phyloP scores from a whole-genome alignment of 2,888 invertebrate species.

The Itoplectis maculator region DNA sequence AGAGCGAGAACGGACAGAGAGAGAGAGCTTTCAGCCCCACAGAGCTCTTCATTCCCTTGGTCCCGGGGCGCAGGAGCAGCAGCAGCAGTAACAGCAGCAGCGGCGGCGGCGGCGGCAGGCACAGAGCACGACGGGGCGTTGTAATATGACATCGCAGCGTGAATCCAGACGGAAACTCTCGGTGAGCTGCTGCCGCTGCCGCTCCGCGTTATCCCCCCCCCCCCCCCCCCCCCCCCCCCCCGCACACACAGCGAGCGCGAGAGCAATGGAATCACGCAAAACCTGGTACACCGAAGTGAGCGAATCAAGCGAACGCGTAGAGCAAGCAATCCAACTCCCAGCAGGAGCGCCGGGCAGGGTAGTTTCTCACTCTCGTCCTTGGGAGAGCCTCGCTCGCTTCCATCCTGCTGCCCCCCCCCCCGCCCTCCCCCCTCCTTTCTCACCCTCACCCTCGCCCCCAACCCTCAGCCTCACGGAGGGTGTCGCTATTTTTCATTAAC shows the following conservation, averaged over 20 bases:
- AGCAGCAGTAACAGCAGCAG: too few species aligned
- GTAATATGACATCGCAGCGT: constrained; percentile 81
- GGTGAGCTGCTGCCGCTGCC: constrained; percentile 25
- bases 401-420: constrained; percentile 15
- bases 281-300: constrained; percentile 70
- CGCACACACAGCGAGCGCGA: constrained; percentile 3
- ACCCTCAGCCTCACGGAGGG: constrained; percentile 66
- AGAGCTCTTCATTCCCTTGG: constrained; percentile 20
- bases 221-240: too few species aligned
- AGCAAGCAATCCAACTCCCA: constrained; percentile 79
- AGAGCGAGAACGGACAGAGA: constrained; percentile 48
- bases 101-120: not conserved
- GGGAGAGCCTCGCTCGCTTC: constrained; percentile 10
- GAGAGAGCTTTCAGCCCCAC: constrained; percentile 43
- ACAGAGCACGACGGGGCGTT: constrained; percentile 70
- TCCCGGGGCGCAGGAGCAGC: constrained; percentile 39
- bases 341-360: constrained; percentile 73
- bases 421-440: too few species aligned
- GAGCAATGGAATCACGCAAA: constrained; percentile 78
- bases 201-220: too few species aligned
- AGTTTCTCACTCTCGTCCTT: constrained; percentile 53
- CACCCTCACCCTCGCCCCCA: not conserved
- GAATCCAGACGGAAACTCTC: constrained; percentile 78
- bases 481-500: constrained; percentile 83
- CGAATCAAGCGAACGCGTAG: constrained; percentile 72